A percentile compares a stretch with the other conserved stretches of the same genome.
phyloP scores from a whole-genome alignment of 2,113 vertebrate species.

The Eidolon helvum region DNA sequence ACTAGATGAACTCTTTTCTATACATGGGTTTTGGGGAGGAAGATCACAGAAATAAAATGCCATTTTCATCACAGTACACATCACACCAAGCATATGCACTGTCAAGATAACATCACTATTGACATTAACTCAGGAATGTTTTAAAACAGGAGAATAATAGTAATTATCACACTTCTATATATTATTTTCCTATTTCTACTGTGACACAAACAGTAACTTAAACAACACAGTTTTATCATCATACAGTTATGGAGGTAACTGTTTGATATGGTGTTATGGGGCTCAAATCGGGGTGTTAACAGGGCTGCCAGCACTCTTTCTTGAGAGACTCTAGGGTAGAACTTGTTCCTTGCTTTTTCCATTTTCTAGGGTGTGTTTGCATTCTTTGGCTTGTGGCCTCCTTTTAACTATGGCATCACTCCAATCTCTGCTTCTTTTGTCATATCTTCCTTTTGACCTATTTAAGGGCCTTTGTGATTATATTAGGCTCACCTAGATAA shows the following conservation, averaged over 20 bases:
- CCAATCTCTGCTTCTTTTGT: not conserved
- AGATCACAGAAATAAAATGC: not conserved
- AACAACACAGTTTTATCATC: not conserved
- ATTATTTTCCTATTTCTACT: not conserved
- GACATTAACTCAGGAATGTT: not conserved
- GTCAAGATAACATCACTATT: not conserved
- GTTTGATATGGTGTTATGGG: not conserved
- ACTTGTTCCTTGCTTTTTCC: not conserved
- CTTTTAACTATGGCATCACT: not conserved
- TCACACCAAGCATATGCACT: not conserved
- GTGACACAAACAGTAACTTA: not conserved
- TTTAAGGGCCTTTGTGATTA: not conserved
- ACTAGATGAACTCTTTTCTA: not conserved
- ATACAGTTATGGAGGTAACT: not conserved
- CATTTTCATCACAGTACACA: not conserved
- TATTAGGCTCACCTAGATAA: not conserved
- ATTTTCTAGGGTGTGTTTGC: not conserved
- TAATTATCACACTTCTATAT: not conserved
- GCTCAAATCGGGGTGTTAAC: not conserved
- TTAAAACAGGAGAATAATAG: not conserved
- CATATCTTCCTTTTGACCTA: not conserved
- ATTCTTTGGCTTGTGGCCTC: not conserved
- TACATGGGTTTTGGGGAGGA: not conserved
- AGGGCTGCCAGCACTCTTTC: not conserved
- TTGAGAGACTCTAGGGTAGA: not conserved